These are phyloP conservation scores for Chloropsis hardwickii DNA, from an alignment of 2,113 vertebrate genomes.

Conservation along the genomic window DNA sequence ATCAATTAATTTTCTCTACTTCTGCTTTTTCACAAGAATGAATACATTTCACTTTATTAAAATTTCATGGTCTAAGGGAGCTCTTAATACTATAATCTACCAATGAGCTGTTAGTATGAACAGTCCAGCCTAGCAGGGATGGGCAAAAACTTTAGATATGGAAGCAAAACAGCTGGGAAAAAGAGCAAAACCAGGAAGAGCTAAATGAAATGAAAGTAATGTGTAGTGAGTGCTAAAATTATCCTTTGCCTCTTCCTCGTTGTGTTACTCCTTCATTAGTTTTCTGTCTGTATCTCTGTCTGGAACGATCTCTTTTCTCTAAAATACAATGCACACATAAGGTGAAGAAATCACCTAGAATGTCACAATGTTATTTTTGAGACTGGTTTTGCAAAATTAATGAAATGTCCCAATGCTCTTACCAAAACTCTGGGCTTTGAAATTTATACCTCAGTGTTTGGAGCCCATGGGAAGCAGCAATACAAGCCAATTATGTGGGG, in stretches of 20 bases:
- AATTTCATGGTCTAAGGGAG: constrained; percentile 19
- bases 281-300: not conserved
- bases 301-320: not conserved
- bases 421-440: not conserved
- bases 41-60: constrained; percentile 40
- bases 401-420: not conserved
- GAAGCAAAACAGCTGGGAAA: not conserved
- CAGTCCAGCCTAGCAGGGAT: not conserved
- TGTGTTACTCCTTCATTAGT: not conserved
- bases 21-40: not conserved
- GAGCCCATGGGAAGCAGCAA: not conserved
- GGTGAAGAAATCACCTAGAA: not conserved
- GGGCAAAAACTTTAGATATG: not conserved
- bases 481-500: not conserved
- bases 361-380: not conserved
- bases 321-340: not conserved
- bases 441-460: not conserved
- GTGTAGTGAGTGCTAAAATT: not conserved
- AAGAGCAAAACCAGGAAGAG: not conserved
- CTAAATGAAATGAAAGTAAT: not conserved
- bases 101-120: not conserved
- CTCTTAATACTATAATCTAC: not conserved
- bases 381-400: not conserved
- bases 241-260: not conserved
- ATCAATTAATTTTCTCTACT: constrained; percentile 41